phyloP scores from a whole-genome alignment of 2,797 vertebrate genomes.

The Agapornis canus region DNA sequence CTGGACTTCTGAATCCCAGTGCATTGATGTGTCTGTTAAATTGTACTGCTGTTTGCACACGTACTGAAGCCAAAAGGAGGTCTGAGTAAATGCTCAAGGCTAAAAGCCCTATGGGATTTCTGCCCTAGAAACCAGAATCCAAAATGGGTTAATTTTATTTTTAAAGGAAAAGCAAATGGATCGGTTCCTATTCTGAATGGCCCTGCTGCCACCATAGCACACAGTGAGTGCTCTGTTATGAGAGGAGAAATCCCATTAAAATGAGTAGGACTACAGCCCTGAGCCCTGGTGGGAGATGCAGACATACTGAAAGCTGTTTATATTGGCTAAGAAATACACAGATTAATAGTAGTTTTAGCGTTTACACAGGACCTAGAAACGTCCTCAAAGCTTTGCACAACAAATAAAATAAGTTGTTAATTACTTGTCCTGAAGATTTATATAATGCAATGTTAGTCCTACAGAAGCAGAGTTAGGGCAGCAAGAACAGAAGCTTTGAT shows the following conservation, averaged over 20 bases:
- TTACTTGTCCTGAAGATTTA: neutral
- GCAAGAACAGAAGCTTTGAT: neutral
- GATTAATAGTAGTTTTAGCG: neutral
- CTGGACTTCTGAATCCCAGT: conserved; percentile 21
- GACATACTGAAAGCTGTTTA: neutral
- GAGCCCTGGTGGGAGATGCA: neutral
- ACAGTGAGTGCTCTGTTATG: neutral
- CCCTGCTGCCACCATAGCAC: neutral
- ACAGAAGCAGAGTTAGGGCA: neutral
- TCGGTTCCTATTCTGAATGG: neutral
- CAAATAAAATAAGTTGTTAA: neutral
- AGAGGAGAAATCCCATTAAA: neutral
- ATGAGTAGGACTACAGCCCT: neutral
- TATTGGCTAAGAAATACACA: neutral
- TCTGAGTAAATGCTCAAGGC: conserved; percentile 44
- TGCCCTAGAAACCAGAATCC: conserved; percentile 21
- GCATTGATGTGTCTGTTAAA: neutral
- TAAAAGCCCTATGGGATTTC: neutral
- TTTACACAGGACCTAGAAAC: neutral
- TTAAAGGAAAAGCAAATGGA: neutral
- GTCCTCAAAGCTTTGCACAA: neutral
- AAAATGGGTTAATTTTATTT: neutral
- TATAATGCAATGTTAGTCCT: neutral
- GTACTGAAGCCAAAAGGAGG: neutral
- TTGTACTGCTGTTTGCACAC: neutral